Base-by-base conservation (phyloP, 1,140 invertebrate species). In the Zaprionus ghesquierei region DNA sequence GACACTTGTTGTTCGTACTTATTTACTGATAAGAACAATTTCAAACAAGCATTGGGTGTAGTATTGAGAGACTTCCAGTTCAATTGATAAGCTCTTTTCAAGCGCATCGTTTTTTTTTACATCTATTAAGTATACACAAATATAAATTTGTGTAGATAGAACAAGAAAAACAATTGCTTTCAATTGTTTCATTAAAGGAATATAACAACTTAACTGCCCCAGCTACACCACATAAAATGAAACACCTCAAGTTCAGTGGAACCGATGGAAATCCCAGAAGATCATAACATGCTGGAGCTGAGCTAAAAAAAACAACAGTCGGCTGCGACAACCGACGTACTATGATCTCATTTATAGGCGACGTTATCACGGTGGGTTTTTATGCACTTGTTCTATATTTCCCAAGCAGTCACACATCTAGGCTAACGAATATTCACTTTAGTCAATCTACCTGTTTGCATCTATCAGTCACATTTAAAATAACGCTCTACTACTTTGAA, bases 11-110 rank as follows among this genome's bases (percentile, higher is more conserved):
- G 35, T 41, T 53, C 25, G 62, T 35, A 46, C 33, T 22, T 27
- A 50, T 15, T 22, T 23, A 23, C 55, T 72, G 69, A 72, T 72
- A 72, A 60, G 20, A 23, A 12, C 5, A 2, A 49, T 18, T 33
- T 22, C 44, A 46, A 41, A 13, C 25, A n/a, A 59, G 13, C 33
- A 44, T 20, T 51, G 20, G 15, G 27, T 27, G 15, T 4, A 69
- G 46, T 46, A 58, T 18, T 44, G 38, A 66, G 27, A 38, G 15
- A 8, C 44, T 9, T 25, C 9, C 63, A 68, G 49, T 72, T 46
- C 15, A 27, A 46, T 27, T 13, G 13, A 33, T 6, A 15, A 27
- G n/a, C 29, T 59, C 63, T 27, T 4, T 46, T 12, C 9, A 35
- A 13, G 9, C 55, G n/a, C 29, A 15, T 9, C 35, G 20, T 3